Evolutionary conservation across 2,888 invertebrate species (phyloP).

Genomic region (Trilocha varians): DNA sequence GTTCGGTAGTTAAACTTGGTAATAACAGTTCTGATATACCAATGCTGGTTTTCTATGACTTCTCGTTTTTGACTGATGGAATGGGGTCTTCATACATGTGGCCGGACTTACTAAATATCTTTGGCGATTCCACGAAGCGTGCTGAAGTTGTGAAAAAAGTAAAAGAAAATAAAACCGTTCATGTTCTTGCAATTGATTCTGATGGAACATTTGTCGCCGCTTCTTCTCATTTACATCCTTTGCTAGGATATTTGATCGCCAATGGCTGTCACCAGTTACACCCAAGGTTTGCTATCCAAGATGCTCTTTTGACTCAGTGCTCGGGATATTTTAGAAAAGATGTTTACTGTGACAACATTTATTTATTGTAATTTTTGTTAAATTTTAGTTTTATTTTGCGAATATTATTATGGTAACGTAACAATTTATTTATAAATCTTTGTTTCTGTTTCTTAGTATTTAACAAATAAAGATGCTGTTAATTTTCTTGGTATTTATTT

Average conservation of each 20-base stretch:
- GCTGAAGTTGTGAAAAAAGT: slow-evolving; percentile 10
- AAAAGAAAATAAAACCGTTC: slow-evolving; percentile 6
- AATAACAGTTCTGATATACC: slow-evolving; percentile 21
- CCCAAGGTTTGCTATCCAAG: slow-evolving; percentile 42
- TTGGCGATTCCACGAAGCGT: slow-evolving; percentile 5
- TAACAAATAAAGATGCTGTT: too few species aligned
- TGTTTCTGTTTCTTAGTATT: not conserved
- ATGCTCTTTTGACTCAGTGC: slow-evolving; percentile 40
- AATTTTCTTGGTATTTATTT: too few species aligned
- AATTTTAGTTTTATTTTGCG: slow-evolving; percentile 18
- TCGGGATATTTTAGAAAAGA: slow-evolving; percentile 33
- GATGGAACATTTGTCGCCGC: slow-evolving; percentile 51
- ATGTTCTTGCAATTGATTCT: slow-evolving; percentile 36
- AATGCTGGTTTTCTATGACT: slow-evolving; percentile 37
- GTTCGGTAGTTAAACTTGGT: not conserved
- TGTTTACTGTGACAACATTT: slow-evolving; percentile 47
- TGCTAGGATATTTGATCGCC: slow-evolving; percentile 38
- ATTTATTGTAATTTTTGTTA: slow-evolving; percentile 29
- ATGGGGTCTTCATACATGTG: slow-evolving; percentile 21
- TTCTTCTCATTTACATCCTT: slow-evolving; percentile 39
- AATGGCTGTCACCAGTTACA: slow-evolving; percentile 32
- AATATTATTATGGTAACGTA: too few species aligned
- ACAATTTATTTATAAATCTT: not conserved
- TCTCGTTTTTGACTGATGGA: slow-evolving; percentile 28
- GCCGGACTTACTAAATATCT: slow-evolving; percentile 19